Evolutionary conservation across 2,888 invertebrate species (phyloP), one percentile per base, ranked within the genome.

Genomic region (Scrobipalpa atriplicella): DNA sequence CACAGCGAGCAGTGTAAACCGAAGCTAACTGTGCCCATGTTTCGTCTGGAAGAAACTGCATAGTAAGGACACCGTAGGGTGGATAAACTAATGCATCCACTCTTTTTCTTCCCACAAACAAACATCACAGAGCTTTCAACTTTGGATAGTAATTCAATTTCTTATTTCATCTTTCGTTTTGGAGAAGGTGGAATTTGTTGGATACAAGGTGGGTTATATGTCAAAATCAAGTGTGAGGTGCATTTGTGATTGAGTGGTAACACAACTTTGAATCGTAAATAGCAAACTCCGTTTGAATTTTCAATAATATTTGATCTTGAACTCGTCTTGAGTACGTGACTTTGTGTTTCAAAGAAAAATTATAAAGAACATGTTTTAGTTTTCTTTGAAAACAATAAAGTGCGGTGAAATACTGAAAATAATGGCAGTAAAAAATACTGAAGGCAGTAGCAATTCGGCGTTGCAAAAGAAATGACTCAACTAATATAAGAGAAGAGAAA

Each of bases 111-210:
- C 78, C 84, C 83, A 78, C 84, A 86, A 83, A 85, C 81, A 88
- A 85, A 89, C 84, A 88, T 87, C 87, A 88, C 79, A 87, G 82
- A 80, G 81, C 76, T 81, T 80, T 81, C 80, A 77, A 79, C 79
- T 82, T 81, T 79, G 82, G 79, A 81, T 78, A 79, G 84, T 83
- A 85, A 89, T 86, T 84, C 79, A 85, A 86, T 89, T 86, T 85
- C 77, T 76, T 78, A 80, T 85, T 86, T 83, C 78, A 84, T 80
- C 79, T 82, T 77, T 78, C 70, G 70, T 73, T 71, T 66, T 60
- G 51, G 67, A 73, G 72, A 74, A 74, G 75, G 71, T 38, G 66
- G 71, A 71, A 68, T 72, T 52, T 52, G 51, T 52, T 38, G 51
- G 18, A 11, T 10, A 38, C 16, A 52, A 38, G 21, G 18, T 52